A percentile compares a stretch with the other conserved stretches of the same genome.
Evolutionary conservation across 2,113 vertebrate genomes (phyloP).

Genomic region (Notarius quadriscutis): DNA sequence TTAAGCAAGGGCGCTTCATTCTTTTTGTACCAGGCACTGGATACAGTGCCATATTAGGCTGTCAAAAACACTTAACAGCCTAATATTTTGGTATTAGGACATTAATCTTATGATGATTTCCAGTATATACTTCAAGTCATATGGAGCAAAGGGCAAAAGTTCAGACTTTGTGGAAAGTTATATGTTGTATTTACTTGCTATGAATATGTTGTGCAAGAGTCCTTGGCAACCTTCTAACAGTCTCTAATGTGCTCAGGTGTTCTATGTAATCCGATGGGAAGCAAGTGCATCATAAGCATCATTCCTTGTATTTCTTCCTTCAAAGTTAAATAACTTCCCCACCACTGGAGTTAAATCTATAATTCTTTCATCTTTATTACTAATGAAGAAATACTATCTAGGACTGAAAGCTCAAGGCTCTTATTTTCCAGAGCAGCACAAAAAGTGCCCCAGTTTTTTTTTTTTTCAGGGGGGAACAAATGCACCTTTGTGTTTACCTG

Average conservation of each 20-base stretch:
- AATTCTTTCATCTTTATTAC: too few relatives aligned
- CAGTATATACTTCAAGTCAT: background rate
- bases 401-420: too few relatives aligned
- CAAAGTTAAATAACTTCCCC: too few relatives aligned
- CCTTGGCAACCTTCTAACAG: background rate
- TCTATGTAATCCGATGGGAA: background rate
- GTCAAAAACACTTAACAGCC: too few relatives aligned
- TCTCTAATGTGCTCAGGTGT: background rate
- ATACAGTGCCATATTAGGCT: background rate
- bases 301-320: too few relatives aligned
- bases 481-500: too few relatives aligned
- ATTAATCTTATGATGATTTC: background rate
- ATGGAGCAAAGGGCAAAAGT: background rate
- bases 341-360: too few relatives aligned
- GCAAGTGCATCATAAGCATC: too few relatives aligned
- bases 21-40: background rate
- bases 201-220: background rate
- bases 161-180: background rate
- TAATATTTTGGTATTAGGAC: background rate
- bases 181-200: background rate
- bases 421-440: background rate
- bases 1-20: background rate
- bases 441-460: background rate
- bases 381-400: too few relatives aligned
- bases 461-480: too few relatives aligned